Evolutionary conservation across 1,140 invertebrate genomes (phyloP).

Genomic region (Drusus annulatus): DNA sequence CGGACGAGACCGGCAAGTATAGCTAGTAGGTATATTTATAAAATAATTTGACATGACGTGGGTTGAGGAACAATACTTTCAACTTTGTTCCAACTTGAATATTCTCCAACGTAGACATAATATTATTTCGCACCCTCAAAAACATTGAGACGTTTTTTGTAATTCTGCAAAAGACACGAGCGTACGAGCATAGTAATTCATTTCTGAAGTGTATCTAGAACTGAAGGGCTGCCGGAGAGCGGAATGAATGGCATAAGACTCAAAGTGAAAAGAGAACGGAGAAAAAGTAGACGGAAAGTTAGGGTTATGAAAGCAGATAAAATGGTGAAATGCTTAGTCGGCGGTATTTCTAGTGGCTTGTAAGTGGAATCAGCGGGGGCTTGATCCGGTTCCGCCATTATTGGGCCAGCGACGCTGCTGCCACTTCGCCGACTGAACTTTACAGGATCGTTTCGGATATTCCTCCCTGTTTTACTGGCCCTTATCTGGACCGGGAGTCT

Average conservation of each 20-base stretch:
- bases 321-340: slow-evolving; percentile 49
- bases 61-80: too few species aligned
- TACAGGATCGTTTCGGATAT: slow-evolving; percentile 26
- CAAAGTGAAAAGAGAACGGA: slow-evolving; percentile 19
- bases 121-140: too few species aligned
- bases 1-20: too few species aligned
- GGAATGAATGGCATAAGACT: slow-evolving; percentile 4
- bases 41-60: too few species aligned
- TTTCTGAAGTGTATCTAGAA: slow-evolving; percentile 3
- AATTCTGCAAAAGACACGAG: too few species aligned
- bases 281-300: neutral
- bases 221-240: neutral
- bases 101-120: too few species aligned
- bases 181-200: neutral
- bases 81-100: too few species aligned
- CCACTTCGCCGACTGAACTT: slow-evolving; percentile 30
- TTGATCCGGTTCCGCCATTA: slow-evolving; percentile 23
- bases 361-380: slow-evolving; percentile 48
- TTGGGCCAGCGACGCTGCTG: neutral
- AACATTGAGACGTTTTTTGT: too few species aligned
- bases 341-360: slow-evolving; percentile 53
- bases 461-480: slow-evolving; percentile 26
- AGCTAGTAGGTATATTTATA: too few species aligned
- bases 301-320: slow-evolving; percentile 41
- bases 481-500: slow-evolving; percentile 3